Evolutionary conservation across 53 echinoderm and acorn worm species (phyloP).

Genomic region (Pentamera pediparva): DNA sequence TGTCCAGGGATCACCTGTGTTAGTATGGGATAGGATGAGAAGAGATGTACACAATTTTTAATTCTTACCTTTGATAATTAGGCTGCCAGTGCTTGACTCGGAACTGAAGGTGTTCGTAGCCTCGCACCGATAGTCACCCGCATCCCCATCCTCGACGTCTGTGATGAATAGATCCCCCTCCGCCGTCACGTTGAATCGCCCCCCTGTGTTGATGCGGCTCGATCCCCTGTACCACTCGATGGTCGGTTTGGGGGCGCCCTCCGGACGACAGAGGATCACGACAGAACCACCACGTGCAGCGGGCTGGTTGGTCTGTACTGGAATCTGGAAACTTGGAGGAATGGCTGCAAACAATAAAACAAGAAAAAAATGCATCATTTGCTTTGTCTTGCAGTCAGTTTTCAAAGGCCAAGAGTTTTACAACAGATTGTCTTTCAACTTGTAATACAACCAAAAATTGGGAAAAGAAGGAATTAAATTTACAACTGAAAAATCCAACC

Average conservation of each 20-base stretch:
- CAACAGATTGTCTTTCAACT: background rate
- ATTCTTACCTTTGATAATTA: slow-evolving; percentile 68
- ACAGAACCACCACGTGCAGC: slow-evolving; percentile 65
- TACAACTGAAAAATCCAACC: background rate
- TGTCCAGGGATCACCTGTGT: too few relatives aligned
- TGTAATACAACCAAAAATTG: too few relatives aligned
- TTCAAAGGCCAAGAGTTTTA: background rate
- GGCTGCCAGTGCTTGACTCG: slow-evolving; percentile 35
- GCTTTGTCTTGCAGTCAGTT: background rate
- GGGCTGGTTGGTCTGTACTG: slow-evolving; percentile 54
- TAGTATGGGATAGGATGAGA: too few relatives aligned
- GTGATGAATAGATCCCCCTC: slow-evolving; percentile 61
- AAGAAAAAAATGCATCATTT: background rate
- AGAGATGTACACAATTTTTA: too few relatives aligned
- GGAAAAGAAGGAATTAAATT: background rate
- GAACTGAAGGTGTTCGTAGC: slow-evolving; percentile 56
- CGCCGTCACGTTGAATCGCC: slow-evolving; percentile 39
- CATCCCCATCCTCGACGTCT: slow-evolving; percentile 50
- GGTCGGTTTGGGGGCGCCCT: slow-evolving; percentile 70
- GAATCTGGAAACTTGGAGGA: slow-evolving; percentile 48
- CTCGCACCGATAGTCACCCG: slow-evolving; percentile 61
- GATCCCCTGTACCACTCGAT: slow-evolving; percentile 51
- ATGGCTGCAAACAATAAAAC: slow-evolving; percentile 44
- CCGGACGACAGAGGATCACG: slow-evolving; percentile 59
- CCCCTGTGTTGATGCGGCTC: slow-evolving; percentile 27